Evolutionary conservation across 35 echinoderm and acorn worm species (phyloP).

Genomic region (Ophioderma brevispina): DNA sequence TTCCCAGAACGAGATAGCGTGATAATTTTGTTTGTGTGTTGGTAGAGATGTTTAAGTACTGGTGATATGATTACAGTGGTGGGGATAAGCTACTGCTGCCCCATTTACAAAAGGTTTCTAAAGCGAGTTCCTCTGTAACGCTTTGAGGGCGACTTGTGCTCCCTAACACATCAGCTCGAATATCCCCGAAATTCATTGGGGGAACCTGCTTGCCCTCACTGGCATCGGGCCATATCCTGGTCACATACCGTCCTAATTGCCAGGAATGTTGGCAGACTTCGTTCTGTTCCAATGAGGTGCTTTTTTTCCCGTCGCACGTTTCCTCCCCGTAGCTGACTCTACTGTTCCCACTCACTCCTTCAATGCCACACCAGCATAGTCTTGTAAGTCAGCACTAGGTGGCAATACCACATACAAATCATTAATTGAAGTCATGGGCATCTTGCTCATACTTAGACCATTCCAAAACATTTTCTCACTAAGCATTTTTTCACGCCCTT

Average conservation of each 20-base stretch:
- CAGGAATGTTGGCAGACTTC: slow-evolving; percentile 23
- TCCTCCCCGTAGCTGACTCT: slow-evolving; percentile 9
- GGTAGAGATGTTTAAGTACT: not conserved
- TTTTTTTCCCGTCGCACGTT: slow-evolving; percentile 43
- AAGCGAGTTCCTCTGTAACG: slow-evolving; percentile 74
- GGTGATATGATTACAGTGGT: slow-evolving; percentile 16
- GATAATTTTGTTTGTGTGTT: slow-evolving; percentile 37
- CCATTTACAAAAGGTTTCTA: slow-evolving; percentile 65
- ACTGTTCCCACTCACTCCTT: slow-evolving; percentile 57
- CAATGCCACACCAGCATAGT: slow-evolving; percentile 73
- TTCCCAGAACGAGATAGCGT: slow-evolving; percentile 23
- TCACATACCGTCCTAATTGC: slow-evolving; percentile 63
- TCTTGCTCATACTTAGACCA: slow-evolving; percentile 1
- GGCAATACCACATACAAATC: slow-evolving; percentile 68
- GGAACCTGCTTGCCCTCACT: slow-evolving; percentile 51
- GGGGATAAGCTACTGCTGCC: slow-evolving; percentile 40
- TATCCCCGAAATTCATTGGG: slow-evolving; percentile 62
- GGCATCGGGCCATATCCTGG: slow-evolving; percentile 65
- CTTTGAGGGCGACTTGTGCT: slow-evolving; percentile 17
- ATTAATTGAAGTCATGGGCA: slow-evolving; percentile 54
- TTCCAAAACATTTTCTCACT: slow-evolving; percentile 39
- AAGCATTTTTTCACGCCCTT: not conserved
- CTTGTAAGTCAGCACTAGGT: slow-evolving; percentile 51
- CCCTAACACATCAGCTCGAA: not conserved
- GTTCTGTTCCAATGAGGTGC: slow-evolving; percentile 8